A percentile compares a stretch with the other conserved stretches of the same genome.
These are phyloP conservation scores for Falcaria lacertinaria DNA, from an alignment of 2,888 invertebrate species.

Conservation along the genomic window DNA sequence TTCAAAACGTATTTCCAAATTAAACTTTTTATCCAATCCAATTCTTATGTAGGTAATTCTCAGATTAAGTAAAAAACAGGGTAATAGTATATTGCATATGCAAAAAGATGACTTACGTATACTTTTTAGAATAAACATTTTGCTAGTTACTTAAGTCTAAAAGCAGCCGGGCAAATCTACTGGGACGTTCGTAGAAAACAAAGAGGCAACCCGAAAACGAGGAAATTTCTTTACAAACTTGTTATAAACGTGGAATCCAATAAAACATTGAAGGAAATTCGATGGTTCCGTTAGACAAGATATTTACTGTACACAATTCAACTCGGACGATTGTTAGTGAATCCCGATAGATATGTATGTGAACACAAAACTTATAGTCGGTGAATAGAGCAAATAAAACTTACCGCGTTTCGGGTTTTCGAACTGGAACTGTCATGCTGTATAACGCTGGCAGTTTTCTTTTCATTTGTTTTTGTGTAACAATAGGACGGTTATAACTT, in stretches of 20 bases:
- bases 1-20: too few species aligned
- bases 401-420: slow-evolving; percentile 50
- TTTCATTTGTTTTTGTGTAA: slow-evolving; percentile 14
- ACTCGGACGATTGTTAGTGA: slow-evolving; percentile 50
- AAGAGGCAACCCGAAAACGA: slow-evolving; percentile 24
- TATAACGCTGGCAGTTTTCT: slow-evolving; percentile 20
- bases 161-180: slow-evolving; percentile 4
- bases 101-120: too few species aligned
- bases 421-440: slow-evolving; percentile 38
- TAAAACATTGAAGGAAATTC: slow-evolving; percentile 58
- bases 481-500: slow-evolving; percentile 9
- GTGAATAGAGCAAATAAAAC: slow-evolving; percentile 64
- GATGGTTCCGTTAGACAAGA: slow-evolving; percentile 57
- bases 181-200: slow-evolving; percentile 19
- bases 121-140: background rate
- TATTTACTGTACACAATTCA: slow-evolving; percentile 64
- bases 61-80: too few species aligned
- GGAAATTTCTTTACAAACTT: slow-evolving; percentile 52
- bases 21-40: too few species aligned
- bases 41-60: too few species aligned
- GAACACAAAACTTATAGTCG: slow-evolving; percentile 59
- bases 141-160: background rate
- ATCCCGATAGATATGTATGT: slow-evolving; percentile 58
- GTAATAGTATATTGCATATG: too few species aligned
- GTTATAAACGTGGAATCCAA: slow-evolving; percentile 59